Conservation (phyloP, 2,113 vertebrate genomes). For the Tretioscincus oriximinensis region DNA sequence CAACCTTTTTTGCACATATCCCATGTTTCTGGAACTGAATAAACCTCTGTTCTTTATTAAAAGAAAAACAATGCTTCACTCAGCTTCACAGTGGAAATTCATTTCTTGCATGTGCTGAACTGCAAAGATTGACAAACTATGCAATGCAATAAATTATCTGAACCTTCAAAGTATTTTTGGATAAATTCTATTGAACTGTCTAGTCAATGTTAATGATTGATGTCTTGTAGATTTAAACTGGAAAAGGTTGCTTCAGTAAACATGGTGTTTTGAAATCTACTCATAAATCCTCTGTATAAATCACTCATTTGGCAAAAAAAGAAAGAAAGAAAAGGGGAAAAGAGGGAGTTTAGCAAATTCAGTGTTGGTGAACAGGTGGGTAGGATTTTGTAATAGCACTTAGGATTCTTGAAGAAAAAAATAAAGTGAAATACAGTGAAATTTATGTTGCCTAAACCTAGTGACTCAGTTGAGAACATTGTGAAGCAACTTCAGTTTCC, state of each 20-base stretch:
- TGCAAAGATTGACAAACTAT: neutral
- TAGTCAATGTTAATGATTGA: conserved; percentile 16
- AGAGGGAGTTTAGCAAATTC: neutral
- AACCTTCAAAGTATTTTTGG: neutral
- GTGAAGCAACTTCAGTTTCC: neutral
- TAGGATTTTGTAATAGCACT: neutral
- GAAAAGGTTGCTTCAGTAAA: conserved; percentile 18
- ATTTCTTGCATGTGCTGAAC: conserved; percentile 14
- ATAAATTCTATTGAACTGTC: neutral
- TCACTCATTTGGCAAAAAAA: neutral
- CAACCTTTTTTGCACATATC: conserved; percentile 6
- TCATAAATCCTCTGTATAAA: neutral
- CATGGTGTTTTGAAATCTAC: neutral
- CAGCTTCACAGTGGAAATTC: neutral
- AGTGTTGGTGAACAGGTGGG: neutral
- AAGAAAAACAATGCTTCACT: neutral
- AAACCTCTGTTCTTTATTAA: conserved; percentile 9
- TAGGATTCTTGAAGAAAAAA: neutral
- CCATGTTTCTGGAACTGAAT: neutral
- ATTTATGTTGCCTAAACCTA: neutral
- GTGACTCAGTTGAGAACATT: neutral
- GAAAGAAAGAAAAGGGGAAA: no score
- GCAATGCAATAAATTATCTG: neutral
- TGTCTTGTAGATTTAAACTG: conserved; percentile 7
- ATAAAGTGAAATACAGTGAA: neutral